A percentile compares a stretch with the other conserved stretches of the same genome.
phyloP scores from a whole-genome alignment of 2,113 vertebrate species.

The Struthidea cinerea region DNA sequence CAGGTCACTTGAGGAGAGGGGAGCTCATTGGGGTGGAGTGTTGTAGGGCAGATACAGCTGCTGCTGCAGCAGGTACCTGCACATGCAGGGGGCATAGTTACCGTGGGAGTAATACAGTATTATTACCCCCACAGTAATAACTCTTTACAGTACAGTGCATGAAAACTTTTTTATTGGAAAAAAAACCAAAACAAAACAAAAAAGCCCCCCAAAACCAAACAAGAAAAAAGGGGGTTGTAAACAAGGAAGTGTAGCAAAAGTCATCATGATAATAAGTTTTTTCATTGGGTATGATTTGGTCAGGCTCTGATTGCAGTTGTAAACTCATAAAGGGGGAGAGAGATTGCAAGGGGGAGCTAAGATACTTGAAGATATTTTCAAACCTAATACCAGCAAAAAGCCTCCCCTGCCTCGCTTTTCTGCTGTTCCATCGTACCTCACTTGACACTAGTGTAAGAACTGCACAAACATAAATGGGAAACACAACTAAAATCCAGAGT shows the following conservation, averaged over 20 bases:
- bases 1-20: conserved; percentile 3
- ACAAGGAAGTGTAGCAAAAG: not conserved
- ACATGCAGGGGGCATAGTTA: not conserved
- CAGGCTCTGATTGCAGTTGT: not conserved
- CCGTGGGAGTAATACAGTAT: not conserved
- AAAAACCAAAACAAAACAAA: not conserved
- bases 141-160: not conserved
- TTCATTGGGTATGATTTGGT: not conserved
- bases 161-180: not conserved
- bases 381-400: not conserved
- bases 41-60: not conserved
- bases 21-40: not conserved
- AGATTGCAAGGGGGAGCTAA: not conserved
- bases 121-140: no score
- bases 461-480: not conserved
- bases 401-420: not conserved
- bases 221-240: not conserved
- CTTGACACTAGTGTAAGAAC: not conserved
- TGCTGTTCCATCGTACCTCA: not conserved
- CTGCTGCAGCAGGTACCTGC: not conserved
- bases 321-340: not conserved
- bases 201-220: not conserved
- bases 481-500: not conserved
- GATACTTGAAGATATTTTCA: not conserved
- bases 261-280: not conserved